Evolutionary conservation across 1,140 invertebrate genomes (phyloP).

Genomic region (Ips nitidus): DNA sequence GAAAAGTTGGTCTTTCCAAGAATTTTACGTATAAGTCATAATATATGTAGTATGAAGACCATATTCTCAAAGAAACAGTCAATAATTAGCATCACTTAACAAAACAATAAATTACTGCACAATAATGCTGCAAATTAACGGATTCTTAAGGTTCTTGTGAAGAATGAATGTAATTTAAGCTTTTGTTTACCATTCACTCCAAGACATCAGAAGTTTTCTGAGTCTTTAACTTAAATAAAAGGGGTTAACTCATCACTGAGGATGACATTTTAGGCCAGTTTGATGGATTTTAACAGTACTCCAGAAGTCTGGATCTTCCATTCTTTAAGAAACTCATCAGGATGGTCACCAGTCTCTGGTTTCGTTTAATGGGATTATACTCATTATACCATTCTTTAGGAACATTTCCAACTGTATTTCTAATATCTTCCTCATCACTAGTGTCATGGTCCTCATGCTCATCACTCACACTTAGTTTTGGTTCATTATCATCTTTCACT

Average conservation of each 20-base stretch:
- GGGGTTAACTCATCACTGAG: slow-evolving; percentile 87
- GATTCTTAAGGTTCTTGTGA: no score
- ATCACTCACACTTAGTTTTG: neutral
- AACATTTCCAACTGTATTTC: slow-evolving; percentile 96
- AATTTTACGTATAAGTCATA: no score
- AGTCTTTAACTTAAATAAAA: slow-evolving; percentile 77
- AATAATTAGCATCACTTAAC: no score
- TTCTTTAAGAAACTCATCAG: slow-evolving; percentile 93
- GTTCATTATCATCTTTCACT: no score
- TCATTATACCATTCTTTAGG: slow-evolving; percentile 82
- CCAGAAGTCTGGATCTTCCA: slow-evolving; percentile 98
- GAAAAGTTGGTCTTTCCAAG: no score
- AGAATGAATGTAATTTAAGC: no score
- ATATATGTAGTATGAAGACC: no score
- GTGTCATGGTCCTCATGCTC: slow-evolving; percentile 77
- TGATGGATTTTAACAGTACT: slow-evolving; percentile 90
- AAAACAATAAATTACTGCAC: no score
- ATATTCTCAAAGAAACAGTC: no score
- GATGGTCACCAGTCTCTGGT: slow-evolving; percentile 78
- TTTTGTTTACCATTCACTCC: slow-evolving; percentile 75
- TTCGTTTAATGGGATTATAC: slow-evolving; percentile 55
- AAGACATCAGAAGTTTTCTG: slow-evolving; percentile 83
- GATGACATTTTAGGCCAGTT: slow-evolving; percentile 90
- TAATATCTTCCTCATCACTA: slow-evolving; percentile 92
- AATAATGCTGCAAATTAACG: no score